Conservation (phyloP, 2,113 vertebrate genomes). For the Acinonyx jubatus region DNA sequence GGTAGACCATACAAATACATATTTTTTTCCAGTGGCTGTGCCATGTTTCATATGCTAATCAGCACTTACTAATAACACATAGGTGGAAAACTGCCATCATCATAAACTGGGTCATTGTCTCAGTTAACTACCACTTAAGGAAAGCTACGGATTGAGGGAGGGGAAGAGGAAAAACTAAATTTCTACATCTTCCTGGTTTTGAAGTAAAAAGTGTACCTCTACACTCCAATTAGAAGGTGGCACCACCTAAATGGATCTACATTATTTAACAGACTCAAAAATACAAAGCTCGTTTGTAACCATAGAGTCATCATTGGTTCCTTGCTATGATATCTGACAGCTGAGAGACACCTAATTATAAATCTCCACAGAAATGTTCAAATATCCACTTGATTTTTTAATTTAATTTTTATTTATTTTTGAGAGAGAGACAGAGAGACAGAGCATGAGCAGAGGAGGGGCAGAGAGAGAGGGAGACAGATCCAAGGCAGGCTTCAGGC, state of each 20-base stretch:
- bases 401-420: too few species aligned
- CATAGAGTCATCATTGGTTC: background rate
- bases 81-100: constrained; percentile 47
- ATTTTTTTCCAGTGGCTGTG: constrained; percentile 29
- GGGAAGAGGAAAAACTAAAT: background rate
- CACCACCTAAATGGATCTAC: background rate
- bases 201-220: background rate
- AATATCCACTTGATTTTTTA: background rate
- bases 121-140: background rate
- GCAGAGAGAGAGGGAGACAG: too few species aligned
- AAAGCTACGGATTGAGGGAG: background rate
- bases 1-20: constrained; percentile 33
- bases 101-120: background rate
- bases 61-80: constrained; percentile 47
- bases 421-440: too few species aligned
- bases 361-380: background rate
- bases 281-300: background rate
- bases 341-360: background rate
- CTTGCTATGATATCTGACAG: background rate
- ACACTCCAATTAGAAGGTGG: background rate
- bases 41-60: constrained; percentile 43
- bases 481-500: too few species aligned
- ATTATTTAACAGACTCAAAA: background rate
- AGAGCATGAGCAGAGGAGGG: too few species aligned
- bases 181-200: background rate